A percentile compares a stretch with the other conserved stretches of the same genome.
These are phyloP conservation scores for Stegostoma tigrinum DNA, from an alignment of 2,113 vertebrate genomes.

Conservation along the genomic window DNA sequence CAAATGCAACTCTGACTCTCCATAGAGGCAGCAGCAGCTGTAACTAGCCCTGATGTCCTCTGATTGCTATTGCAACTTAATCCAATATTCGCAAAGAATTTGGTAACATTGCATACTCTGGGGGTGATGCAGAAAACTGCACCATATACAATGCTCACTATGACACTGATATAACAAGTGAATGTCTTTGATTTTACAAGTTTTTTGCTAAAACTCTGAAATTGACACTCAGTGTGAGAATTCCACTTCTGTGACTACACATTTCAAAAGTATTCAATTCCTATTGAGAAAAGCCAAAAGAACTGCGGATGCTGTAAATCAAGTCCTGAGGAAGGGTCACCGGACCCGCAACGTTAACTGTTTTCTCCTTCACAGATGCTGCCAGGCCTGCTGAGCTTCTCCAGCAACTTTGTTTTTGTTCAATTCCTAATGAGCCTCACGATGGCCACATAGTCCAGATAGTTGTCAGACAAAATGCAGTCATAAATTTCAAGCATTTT, in stretches of 20 bases:
- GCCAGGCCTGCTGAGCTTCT: too few relatives aligned
- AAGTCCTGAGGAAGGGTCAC: too few relatives aligned
- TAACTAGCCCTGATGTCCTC: too few relatives aligned
- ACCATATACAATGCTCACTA: too few relatives aligned
- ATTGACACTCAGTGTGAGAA: not conserved
- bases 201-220: not conserved
- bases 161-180: not conserved
- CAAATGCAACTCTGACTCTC: too few relatives aligned
- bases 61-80: too few relatives aligned
- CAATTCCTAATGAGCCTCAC: not conserved
- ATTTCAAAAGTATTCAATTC: not conserved
- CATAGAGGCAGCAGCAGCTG: too few relatives aligned
- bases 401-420: not conserved
- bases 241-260: not conserved
- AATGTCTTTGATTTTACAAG: not conserved
- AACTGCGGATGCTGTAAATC: too few relatives aligned
- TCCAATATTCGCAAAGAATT: not conserved
- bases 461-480: not conserved
- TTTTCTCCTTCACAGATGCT: too few relatives aligned
- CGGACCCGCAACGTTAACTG: too few relatives aligned
- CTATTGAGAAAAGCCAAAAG: not conserved
- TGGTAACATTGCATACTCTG: not conserved
- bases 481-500: not conserved
- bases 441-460: not conserved
- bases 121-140: too few relatives aligned